A percentile compares a stretch with the other conserved stretches of the same genome.
These are phyloP conservation scores for Phallusia fumigata DNA, from an alignment of 23 tunicate genomes.

Conservation along the genomic window DNA sequence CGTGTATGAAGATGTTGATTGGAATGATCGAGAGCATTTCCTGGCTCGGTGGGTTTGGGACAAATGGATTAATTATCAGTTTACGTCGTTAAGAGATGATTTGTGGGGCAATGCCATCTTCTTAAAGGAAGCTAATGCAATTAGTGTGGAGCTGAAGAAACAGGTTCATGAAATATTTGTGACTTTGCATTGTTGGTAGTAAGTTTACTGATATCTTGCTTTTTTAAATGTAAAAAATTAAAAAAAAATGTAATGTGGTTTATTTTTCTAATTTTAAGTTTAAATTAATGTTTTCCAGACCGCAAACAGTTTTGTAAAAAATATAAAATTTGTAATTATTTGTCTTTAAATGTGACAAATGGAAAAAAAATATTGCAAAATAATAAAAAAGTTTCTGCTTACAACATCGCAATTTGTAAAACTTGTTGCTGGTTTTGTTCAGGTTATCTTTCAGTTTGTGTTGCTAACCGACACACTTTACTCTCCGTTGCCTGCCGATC, in stretches of 20 bases:
- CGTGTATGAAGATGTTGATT: constrained; percentile 4
- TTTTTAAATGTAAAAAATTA: too few species aligned
- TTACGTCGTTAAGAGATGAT: constrained; percentile 91
- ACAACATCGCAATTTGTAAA: background rate
- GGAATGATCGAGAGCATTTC: constrained; percentile 45
- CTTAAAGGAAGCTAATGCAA: constrained; percentile 96
- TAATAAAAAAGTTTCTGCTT: background rate
- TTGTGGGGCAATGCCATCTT: constrained; percentile 96
- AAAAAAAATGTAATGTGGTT: too few species aligned
- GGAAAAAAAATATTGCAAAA: background rate
- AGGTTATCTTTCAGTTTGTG: constrained; percentile 92
- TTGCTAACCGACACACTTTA: constrained; percentile 80
- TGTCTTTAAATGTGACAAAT: background rate
- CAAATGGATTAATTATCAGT: constrained; percentile 75
- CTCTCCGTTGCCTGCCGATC: constrained; percentile 79
- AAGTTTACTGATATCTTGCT: too few species aligned
- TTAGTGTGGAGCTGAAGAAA: constrained; percentile 93
- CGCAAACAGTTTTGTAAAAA: background rate
- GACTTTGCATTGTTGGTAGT: background rate
- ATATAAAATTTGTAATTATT: background rate
- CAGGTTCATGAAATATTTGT: constrained; percentile 36
- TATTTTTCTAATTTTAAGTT: too few species aligned
- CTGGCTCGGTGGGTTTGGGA: constrained; percentile 71
- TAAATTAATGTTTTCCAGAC: too few species aligned
- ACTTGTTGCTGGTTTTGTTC: background rate